phyloP scores from a whole-genome alignment of 2,113 vertebrate genomes.

The Chrysochloris asiatica region DNA sequence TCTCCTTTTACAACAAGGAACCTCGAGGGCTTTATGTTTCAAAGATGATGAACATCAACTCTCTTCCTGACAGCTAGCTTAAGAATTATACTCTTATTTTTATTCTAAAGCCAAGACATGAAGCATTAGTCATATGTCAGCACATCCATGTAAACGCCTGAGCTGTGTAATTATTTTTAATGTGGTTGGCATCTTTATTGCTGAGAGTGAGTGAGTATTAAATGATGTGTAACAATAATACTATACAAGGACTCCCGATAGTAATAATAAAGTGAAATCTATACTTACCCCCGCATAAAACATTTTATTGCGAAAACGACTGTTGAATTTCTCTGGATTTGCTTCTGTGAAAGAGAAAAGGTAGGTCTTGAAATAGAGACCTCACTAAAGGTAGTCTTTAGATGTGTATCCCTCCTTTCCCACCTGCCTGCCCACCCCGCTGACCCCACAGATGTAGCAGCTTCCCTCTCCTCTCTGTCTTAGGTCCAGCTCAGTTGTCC shows the following conservation, averaged over 20 bases:
- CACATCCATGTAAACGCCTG: not conserved
- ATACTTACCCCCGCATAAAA: constrained; percentile 97
- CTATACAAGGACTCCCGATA: no score
- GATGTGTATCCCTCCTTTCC: not conserved
- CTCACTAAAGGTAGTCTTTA: not conserved
- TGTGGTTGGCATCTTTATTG: not conserved
- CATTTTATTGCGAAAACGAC: constrained; percentile 98
- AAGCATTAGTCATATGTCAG: not conserved
- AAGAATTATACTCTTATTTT: not conserved
- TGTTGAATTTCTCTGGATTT: constrained; percentile 98
- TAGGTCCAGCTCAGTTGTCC: not conserved
- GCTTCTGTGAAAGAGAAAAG: constrained; percentile 88
- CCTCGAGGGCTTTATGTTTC: not conserved
- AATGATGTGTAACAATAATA: constrained; percentile 19
- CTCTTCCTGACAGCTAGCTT: not conserved
- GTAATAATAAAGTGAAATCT: not conserved
- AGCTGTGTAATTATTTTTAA: not conserved
- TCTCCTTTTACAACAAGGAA: not conserved
- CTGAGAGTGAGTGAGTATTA: not conserved
- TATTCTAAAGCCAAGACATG: constrained; percentile 8
- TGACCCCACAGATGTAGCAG: not conserved
- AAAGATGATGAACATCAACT: not conserved
- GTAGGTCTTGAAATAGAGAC: constrained; percentile 1
- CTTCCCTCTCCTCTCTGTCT: not conserved
- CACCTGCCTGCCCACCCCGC: not conserved